A percentile compares a stretch with the other conserved stretches of the same genome.
Evolutionary conservation across 1,140 invertebrate genomes (phyloP).

Genomic region (Neodiprion pinetum): DNA sequence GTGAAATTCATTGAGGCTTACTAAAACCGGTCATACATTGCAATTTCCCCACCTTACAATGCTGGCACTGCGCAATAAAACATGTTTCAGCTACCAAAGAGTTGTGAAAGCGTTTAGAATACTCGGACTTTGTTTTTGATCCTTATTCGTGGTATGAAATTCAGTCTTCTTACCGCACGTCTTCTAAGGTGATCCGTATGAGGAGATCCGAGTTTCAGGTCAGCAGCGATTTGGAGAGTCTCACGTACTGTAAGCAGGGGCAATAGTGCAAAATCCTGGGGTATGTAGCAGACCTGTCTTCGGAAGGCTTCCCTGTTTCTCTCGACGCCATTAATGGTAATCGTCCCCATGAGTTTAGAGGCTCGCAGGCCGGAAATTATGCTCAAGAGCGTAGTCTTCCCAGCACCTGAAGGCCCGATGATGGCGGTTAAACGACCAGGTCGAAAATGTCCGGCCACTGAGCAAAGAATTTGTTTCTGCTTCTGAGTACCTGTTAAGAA

Average conservation of each 20-base stretch:
- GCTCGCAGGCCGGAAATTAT: slow-evolving; percentile 61
- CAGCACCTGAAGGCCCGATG: slow-evolving; percentile 83
- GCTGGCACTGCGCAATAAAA: not conserved
- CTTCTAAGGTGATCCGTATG: slow-evolving; percentile 7
- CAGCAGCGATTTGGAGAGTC: slow-evolving; percentile 71
- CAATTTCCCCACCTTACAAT: not conserved
- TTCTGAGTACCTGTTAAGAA: slow-evolving; percentile 37
- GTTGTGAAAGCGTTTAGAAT: too few species aligned
- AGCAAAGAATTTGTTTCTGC: slow-evolving; percentile 65
- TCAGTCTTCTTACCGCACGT: slow-evolving; percentile 31
- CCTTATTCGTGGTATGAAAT: not conserved
- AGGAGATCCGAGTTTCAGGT: slow-evolving; percentile 63
- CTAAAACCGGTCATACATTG: not conserved
- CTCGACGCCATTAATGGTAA: slow-evolving; percentile 39
- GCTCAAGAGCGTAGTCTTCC: slow-evolving; percentile 82
- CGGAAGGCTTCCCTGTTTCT: slow-evolving; percentile 53
- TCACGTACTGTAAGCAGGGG: slow-evolving; percentile 71
- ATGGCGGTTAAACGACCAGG: slow-evolving; percentile 75
- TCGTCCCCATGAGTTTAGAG: slow-evolving; percentile 30
- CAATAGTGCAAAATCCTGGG: slow-evolving; percentile 73
- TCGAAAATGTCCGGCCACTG: slow-evolving; percentile 65
- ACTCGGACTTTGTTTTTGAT: not conserved
- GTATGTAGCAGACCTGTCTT: slow-evolving; percentile 70
- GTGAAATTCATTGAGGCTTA: not conserved
- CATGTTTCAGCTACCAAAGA: too few species aligned